Base-by-base conservation (phyloP, 64 coral and sea anemone genomes). In the Cladopsammia gracilis region DNA sequence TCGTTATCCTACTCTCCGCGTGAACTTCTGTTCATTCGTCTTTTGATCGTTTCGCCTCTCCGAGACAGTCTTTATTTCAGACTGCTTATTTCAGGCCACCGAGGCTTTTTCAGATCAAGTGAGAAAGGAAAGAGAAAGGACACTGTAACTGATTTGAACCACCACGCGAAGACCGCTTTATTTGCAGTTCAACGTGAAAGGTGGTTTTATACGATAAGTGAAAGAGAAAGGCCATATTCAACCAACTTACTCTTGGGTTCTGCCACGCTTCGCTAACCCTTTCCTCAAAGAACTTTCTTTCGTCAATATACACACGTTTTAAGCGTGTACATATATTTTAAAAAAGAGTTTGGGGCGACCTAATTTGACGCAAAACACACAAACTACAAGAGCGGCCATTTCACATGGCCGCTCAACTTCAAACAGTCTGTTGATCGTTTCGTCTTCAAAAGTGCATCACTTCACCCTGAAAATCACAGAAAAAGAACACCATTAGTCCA, bases 31-130 rank as follows among this genome's bases (percentile, higher is more conserved):
- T 56, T 7, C 7, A 10, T 7, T 45, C 54, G 43, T 60, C 51
- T 61, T 48, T 42, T 62, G 53, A 56, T 3, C 24, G 18, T 25
- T 44, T 64, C 56, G 24, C 71, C 54, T 65, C 54, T 52, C 58
- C 77, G 18, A 18, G 26, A 86, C 96, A 97, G 92, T 97, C 96
- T 97, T 97, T 97, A 97, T 97, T 84, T 97, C 96, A 97, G 96
- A 97, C 96, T 94, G 96, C 89, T 97, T 97, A 97, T 73, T 92
- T 72, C 18, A 62, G 43, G 10, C 46, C 80, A 50, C 23, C 46
- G 34, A 84, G 62, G 18, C 18, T 47, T n/a, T 82, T 62, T 26
- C 45, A 49, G 61, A 51, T 43, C 44, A 67, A 49, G 80, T 24
- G 44, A 67, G 46, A 45, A 51, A 67, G 58, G 64, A 84, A 84